Evolutionary conservation across 2,888 invertebrate genomes (phyloP), one percentile per base, ranked within the genome.

Genomic region (Acleris sparsana): DNA sequence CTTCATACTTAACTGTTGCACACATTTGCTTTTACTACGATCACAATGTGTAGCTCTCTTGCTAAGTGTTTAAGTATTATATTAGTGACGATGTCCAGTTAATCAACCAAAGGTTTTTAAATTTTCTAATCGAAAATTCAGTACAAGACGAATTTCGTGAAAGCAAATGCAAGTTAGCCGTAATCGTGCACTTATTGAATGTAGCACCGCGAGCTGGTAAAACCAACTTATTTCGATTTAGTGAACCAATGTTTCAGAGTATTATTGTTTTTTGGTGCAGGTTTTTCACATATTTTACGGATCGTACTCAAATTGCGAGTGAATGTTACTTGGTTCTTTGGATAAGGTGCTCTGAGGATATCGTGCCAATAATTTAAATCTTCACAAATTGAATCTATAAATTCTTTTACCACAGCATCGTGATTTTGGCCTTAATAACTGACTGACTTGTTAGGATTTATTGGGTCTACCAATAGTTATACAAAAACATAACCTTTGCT

Each of bases 31-130:
- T 86, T 83, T 79, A 56, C 43, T 57, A 49, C 39, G 17, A 75
- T 75, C 68, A 33, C 69, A 67, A 71, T 75, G 79, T 84, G 81
- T 77, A 74, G 85, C 87, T 85, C 86, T 86, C 87, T 87, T 73
- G 71, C 73, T 82, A 78, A 74, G 71, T 77, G 73, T 75, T 29
- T 82, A 79, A 71, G 71, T 67, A 72, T 68, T 72, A 63, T 71
- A 72, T 71, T 74, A 75, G 75, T 78, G 76, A 80, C 75, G 80
- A 70, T 71, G 69, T 63, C 61, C 62, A 49, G 46, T 55, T 39
- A 39, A 39, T 67, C 46, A 51, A 68, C 61, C 69, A 69, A 70
- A 69, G 71, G 61, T 65, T 68, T 71, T 58, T 61, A 59, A 68
- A 75, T 77, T 73, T 70, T 67, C 68, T 78, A 82, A 79, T 80